Evolutionary conservation across 2,888 invertebrate species (phyloP).

Genomic region (Polylopha cassiicola): DNA sequence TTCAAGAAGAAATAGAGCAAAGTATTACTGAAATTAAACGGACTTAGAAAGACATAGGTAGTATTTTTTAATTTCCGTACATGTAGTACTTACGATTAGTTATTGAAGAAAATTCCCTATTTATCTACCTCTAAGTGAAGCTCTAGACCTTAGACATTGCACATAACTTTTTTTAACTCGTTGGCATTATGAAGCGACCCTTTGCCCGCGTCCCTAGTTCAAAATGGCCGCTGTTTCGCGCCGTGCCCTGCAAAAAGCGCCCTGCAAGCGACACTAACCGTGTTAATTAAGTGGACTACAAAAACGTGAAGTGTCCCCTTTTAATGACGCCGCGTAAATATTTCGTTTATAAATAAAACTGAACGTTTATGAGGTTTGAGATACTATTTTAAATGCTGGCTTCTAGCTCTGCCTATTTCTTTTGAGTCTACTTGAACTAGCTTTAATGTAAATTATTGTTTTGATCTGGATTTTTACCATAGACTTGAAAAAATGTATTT

Average conservation of each 20-base stretch:
- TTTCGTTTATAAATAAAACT: constrained; percentile 15
- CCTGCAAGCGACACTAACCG: constrained; percentile 4
- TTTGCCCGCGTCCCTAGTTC: constrained; percentile 2
- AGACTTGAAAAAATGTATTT: no score
- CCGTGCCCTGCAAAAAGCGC: constrained; percentile 1
- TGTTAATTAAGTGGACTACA: constrained; percentile 21
- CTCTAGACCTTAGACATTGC: no score
- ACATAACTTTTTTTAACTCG: constrained; percentile 6
- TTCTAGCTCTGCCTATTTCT: no score
- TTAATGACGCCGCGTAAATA: constrained; percentile 16
- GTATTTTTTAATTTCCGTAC: no score
- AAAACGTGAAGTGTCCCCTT: constrained; percentile 19
- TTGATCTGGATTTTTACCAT: no score
- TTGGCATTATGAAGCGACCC: constrained; percentile 2
- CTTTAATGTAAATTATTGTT: no score
- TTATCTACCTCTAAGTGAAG: no score
- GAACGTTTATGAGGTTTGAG: no score
- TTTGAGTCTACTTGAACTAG: no score
- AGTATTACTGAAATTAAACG: background rate
- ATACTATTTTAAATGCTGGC: no score
- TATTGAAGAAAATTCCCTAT: no score
- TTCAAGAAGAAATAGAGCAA: constrained; percentile 1
- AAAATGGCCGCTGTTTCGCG: constrained; percentile 20
- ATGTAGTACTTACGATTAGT: no score
- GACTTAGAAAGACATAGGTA: background rate